Evolutionary conservation across 2,797 vertebrate species (phyloP).

Genomic region (Petrocephalus sullivani): DNA sequence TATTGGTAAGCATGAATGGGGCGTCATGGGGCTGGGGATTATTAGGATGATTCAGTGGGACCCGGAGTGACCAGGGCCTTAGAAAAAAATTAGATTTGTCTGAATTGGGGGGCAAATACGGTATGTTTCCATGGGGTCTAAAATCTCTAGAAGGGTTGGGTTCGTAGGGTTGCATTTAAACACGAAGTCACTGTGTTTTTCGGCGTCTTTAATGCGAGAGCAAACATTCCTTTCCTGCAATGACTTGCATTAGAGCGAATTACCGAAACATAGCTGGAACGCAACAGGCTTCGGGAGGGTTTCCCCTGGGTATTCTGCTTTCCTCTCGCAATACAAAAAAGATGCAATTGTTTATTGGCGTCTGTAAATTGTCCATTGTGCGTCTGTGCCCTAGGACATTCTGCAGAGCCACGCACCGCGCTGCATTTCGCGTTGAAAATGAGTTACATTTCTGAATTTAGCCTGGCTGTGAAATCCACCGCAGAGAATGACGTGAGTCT

Average conservation of each 20-base stretch:
- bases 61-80: neutral
- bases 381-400: conserved; percentile 1
- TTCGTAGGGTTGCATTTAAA: neutral
- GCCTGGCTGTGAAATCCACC: neutral
- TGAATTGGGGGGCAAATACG: neutral
- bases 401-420: neutral
- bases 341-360: neutral
- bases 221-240: neutral
- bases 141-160: neutral
- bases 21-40: neutral
- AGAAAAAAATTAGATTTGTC: neutral
- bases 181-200: neutral
- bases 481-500: neutral
- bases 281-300: neutral
- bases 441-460: neutral
- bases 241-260: neutral
- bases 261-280: neutral
- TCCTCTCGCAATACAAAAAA: neutral
- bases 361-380: neutral
- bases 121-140: neutral
- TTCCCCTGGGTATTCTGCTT: neutral
- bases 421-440: neutral
- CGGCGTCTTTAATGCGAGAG: neutral
- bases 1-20: neutral
- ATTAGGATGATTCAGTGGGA: neutral